Evolutionary conservation across 2,888 invertebrate species (phyloP), one percentile per base, ranked within the genome.

Genomic region (Saturnia japonica): DNA sequence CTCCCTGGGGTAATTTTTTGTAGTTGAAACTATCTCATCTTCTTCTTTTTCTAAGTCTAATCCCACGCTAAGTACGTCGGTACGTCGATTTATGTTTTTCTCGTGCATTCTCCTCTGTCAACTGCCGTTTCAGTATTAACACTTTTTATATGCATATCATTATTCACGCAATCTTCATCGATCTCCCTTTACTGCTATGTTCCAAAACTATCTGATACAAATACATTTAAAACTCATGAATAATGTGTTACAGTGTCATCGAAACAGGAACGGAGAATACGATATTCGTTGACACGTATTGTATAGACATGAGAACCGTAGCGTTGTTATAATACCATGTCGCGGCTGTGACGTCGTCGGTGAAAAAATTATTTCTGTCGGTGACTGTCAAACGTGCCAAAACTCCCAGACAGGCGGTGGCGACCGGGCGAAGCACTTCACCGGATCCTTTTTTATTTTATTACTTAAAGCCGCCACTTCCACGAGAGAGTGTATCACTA

Each of bases 361-460:
- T 73, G 72, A 79, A 80, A 80, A 75, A 78, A 82, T 78, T 86
- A 88, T 86, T 88, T 88, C 84, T 72, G 85, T 82, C 80, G 72
- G 73, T 72, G 77, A 75, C 76, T 75, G 75, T 74, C 73, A 73
- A 70, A 73, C 75, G 81, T 89, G 89, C 89, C 89, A 89, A 89
- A 78, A 84, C 81, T 83, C 81, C 68, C 80, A 80, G 80, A 80
- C 80, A 77, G 54, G 60, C 72, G 70, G 28, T 68, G 72, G 12
- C 28, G 16, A 14, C 25, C 25, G 57, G 14, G 28, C 28, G 11
- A 19, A 14, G 12, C 8, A 16, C 45, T 64, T 12, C 64, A 62
- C 43, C 16, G 16, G n/a, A 51, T 51, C 6, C 19, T n/a, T 14
- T 42, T 47, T 47, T 47, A 47, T 47, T 47, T 1, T 1, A 47